Percentiles rank a stretch among this genome's conserved stretches.
Evolutionary conservation across 2,113 vertebrate genomes (phyloP).

Genomic region (Coturnix japonica): DNA sequence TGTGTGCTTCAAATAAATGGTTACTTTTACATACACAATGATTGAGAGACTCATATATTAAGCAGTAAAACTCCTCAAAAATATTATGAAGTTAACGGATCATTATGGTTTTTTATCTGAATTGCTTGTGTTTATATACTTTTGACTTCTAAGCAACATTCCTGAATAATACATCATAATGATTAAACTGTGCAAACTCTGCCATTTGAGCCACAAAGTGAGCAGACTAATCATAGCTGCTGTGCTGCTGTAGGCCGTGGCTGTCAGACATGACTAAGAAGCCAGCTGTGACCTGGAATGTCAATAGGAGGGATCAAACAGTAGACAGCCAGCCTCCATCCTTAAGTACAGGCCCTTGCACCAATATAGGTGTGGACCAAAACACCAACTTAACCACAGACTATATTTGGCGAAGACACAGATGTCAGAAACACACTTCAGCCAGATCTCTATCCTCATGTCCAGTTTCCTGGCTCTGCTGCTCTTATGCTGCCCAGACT

Average conservation of each 20-base stretch:
- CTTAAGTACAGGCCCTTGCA: not conserved
- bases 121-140: not conserved
- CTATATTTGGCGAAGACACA: not conserved
- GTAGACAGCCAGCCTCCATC: not conserved
- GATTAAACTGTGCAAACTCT: not conserved
- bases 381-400: not conserved
- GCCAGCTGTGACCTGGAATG: not conserved
- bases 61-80: not conserved
- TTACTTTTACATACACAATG: not conserved
- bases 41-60: not conserved
- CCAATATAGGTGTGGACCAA: not conserved
- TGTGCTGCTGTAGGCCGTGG: not conserved
- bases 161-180: not conserved
- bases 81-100: not conserved
- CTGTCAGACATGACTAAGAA: conserved; percentile 53
- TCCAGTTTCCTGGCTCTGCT: not conserved
- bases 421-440: not conserved
- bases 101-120: not conserved
- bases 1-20: not conserved
- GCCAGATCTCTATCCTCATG: not conserved
- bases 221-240: conserved; percentile 27
- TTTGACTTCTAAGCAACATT: not conserved
- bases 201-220: conserved; percentile 25
- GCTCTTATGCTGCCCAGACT: not conserved
- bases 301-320: conserved; percentile 36